Evolutionary conservation across 2,797 vertebrate species (phyloP).

Genomic region (Oreochromis grahami): DNA sequence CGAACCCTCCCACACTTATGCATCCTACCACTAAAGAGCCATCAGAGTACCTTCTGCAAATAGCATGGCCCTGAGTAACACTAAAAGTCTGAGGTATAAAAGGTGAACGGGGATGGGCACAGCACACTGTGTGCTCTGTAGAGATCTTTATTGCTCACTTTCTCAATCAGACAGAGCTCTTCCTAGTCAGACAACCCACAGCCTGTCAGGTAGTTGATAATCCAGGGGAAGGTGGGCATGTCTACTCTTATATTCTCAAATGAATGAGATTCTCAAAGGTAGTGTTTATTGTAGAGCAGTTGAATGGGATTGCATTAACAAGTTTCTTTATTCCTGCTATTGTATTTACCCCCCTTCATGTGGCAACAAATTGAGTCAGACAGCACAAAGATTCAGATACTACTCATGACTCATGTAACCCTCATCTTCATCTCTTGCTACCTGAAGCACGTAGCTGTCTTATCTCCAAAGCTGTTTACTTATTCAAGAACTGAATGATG

Average conservation of each 20-base stretch:
- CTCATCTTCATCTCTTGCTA: slow-evolving; percentile 8
- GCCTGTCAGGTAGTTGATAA: not conserved
- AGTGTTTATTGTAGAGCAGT: not conserved
- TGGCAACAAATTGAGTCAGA: not conserved
- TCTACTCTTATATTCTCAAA: not conserved
- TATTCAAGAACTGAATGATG: slow-evolving; percentile 16
- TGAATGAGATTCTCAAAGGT: not conserved
- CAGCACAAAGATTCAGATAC: not conserved
- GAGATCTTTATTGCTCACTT: not conserved
- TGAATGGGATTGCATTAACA: not conserved
- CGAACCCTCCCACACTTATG: not conserved
- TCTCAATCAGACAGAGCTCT: not conserved
- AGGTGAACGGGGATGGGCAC: not conserved
- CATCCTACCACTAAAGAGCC: not conserved
- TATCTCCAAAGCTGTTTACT: slow-evolving; percentile 22
- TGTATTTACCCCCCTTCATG: not conserved
- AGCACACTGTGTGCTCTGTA: not conserved
- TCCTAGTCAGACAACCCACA: not conserved
- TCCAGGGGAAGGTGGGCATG: not conserved
- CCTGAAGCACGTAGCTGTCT: slow-evolving; percentile 12
- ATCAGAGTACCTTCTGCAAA: not conserved
- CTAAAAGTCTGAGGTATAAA: not conserved
- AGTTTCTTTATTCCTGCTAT: not conserved
- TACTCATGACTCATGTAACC: not conserved
- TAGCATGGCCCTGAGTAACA: not conserved